Evolutionary conservation across 2,888 invertebrate species (phyloP).

Genomic region (Caenorhabditis imperialis): DNA sequence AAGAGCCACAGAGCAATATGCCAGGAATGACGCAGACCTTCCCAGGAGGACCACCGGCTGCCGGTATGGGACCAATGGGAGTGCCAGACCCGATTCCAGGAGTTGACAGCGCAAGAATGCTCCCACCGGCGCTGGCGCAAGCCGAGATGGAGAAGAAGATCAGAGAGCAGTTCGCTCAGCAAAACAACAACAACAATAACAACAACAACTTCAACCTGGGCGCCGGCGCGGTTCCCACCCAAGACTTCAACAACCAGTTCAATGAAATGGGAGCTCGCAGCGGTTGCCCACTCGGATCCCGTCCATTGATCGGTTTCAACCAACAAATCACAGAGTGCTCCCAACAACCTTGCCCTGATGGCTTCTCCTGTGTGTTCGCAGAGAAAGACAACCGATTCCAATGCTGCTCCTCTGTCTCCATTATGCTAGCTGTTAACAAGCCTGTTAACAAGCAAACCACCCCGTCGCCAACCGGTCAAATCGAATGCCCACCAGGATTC

Average conservation of each 20-base stretch:
- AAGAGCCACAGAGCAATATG: conserved; percentile 33
- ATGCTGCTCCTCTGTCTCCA: conserved; percentile 67
- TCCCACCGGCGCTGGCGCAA: conserved; percentile 58
- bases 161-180: conserved; percentile 34
- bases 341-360: conserved; percentile 68
- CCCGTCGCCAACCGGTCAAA: conserved; percentile 38
- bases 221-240: conserved; percentile 18
- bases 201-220: conserved; percentile 29
- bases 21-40: conserved; percentile 60
- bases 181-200: conserved; percentile 25
- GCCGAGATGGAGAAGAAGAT: conserved; percentile 51
- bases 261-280: conserved; percentile 30
- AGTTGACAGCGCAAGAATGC: conserved; percentile 43
- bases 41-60: conserved; percentile 55
- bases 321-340: conserved; percentile 64
- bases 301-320: conserved; percentile 64
- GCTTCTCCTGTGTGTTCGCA: conserved; percentile 69
- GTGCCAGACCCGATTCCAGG: conserved; percentile 65
- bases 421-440: conserved; percentile 60
- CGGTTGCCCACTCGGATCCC: conserved; percentile 65
- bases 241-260: conserved; percentile 20
- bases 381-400: conserved; percentile 68
- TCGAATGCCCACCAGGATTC: conserved; percentile 68
- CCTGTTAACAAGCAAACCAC: conserved; percentile 46
- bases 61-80: conserved; percentile 53